phyloP scores from a whole-genome alignment of 2,113 vertebrate genomes.

The Cyrtonyx montezumae region DNA sequence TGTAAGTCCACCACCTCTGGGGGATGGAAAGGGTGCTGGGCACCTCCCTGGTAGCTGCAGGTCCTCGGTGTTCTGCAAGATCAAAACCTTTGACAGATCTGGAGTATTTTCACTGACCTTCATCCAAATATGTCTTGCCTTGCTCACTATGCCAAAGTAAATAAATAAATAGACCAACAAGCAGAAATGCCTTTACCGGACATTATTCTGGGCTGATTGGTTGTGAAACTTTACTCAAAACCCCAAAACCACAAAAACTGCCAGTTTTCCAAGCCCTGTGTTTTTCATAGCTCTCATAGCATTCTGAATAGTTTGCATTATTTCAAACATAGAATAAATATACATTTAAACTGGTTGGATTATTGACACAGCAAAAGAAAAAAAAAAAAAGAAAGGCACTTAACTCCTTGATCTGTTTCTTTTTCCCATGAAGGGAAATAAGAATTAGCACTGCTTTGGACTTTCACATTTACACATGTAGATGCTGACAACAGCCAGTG shows the following conservation, averaged over 20 bases:
- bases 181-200: constrained; percentile 75
- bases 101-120: constrained; percentile 37
- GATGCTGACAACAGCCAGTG: not conserved
- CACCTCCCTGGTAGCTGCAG: not conserved
- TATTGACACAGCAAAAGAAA: not conserved
- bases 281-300: constrained; percentile 78
- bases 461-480: not conserved
- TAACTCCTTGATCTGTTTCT: constrained; percentile 21
- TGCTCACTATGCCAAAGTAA: constrained; percentile 33
- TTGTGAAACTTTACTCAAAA: constrained; percentile 85
- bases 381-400: not conserved
- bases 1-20: accelerated
- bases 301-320: constrained; percentile 73
- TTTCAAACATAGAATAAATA: constrained; percentile 69
- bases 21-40: not conserved
- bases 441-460: not conserved
- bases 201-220: constrained; percentile 79
- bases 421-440: constrained; percentile 42
- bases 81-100: not conserved
- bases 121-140: constrained; percentile 5
- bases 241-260: constrained; percentile 86
- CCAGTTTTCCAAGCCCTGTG: constrained; percentile 79
- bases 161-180: constrained; percentile 71
- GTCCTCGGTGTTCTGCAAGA: not conserved
- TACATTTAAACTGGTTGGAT: constrained; percentile 46